A percentile compares a stretch with the other conserved stretches of the same genome.
Conservation (phyloP, 2,797 vertebrate genomes). For the Pipistrellus kuhlii region DNA sequence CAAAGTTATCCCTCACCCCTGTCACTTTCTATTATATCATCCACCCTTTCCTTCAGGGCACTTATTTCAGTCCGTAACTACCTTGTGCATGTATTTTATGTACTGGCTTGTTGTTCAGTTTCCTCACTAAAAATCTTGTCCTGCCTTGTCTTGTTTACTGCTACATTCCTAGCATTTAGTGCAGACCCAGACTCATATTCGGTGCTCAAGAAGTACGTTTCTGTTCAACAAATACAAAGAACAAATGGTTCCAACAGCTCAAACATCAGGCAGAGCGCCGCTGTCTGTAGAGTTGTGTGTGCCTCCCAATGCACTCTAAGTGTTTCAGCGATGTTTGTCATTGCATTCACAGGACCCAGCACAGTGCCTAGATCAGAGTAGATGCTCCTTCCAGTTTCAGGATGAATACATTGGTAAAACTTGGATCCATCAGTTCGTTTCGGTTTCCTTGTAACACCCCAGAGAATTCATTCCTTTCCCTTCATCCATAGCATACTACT, state of each 20-base stretch:
- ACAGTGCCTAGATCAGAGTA: not conserved
- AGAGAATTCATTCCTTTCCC: not conserved
- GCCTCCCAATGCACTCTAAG: not conserved
- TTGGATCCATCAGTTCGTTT: not conserved
- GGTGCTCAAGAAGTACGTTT: not conserved
- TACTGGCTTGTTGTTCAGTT: not conserved
- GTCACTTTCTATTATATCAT: not conserved
- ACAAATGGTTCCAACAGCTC: not conserved
- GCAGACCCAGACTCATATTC: not conserved
- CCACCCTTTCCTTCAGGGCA: not conserved
- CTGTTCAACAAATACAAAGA: not conserved
- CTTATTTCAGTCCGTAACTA: not conserved
- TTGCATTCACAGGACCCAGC: not conserved
- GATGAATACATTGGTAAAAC: not conserved
- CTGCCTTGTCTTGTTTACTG: not conserved
- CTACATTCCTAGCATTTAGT: not conserved
- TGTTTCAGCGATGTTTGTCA: not conserved
- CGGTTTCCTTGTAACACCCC: not conserved
- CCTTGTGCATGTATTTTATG: not conserved
- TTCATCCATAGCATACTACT: not conserved
- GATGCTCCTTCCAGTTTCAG: not conserved
- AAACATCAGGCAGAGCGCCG: not conserved
- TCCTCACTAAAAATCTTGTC: not conserved
- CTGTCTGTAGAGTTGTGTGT: not conserved
- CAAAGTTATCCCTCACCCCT: not conserved